Conservation (phyloP, 2,888 invertebrate species). For the Elysia crispata region DNA sequence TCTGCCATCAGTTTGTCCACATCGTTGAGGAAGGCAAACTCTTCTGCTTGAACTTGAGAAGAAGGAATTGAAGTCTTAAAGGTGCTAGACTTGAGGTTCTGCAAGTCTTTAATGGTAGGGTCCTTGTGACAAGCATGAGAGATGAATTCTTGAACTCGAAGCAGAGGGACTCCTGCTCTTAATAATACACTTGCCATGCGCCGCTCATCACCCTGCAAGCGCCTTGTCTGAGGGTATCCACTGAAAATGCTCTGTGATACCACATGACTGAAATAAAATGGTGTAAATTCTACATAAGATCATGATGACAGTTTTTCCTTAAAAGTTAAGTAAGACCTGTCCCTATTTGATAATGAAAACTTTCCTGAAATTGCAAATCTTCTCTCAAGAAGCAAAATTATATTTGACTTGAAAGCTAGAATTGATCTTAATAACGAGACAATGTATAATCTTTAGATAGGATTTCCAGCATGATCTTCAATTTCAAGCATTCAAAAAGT, state of each 20-base stretch:
- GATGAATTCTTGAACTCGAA: constrained; percentile 40
- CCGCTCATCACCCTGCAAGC: constrained; percentile 40
- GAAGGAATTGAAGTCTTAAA: background rate
- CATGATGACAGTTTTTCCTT: too few relatives aligned
- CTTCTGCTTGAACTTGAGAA: constrained; percentile 12
- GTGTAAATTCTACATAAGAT: too few relatives aligned
- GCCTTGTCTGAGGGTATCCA: constrained; percentile 19
- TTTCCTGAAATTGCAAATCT: too few relatives aligned
- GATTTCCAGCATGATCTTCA: too few relatives aligned
- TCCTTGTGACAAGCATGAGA: constrained; percentile 10
- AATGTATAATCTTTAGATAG: too few relatives aligned
- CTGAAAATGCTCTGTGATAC: constrained; percentile 27
- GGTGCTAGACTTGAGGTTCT: constrained; percentile 26
- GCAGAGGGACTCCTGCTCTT: constrained; percentile 40
- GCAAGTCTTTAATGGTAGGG: constrained; percentile 16
- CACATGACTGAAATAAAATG: constrained; percentile 6
- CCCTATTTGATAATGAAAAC: too few relatives aligned
- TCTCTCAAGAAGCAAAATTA: too few relatives aligned
- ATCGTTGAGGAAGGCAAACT: constrained; percentile 31
- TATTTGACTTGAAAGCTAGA: too few relatives aligned
- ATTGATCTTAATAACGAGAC: too few relatives aligned
- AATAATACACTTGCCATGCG: constrained; percentile 43
- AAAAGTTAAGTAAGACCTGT: too few relatives aligned
- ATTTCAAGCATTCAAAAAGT: too few relatives aligned
- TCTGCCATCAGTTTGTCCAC: constrained; percentile 43